A percentile compares a stretch with the other conserved stretches of the same genome.
These are phyloP conservation scores for Schizothorax lantsangensis DNA, from an alignment of 2,797 vertebrate genomes.

Conservation along the genomic window DNA sequence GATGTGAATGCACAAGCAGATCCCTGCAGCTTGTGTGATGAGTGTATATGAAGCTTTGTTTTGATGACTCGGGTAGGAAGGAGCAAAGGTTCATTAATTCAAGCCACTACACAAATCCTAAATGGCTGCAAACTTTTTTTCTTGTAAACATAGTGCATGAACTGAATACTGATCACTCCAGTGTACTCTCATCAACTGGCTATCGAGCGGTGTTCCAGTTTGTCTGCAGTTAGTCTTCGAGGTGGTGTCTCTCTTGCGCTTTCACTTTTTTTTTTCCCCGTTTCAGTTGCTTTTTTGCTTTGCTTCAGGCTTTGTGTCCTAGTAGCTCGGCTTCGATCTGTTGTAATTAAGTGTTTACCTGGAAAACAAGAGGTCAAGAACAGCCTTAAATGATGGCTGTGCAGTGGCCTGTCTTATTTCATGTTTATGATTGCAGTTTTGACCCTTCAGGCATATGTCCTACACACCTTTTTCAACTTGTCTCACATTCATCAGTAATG, in stretches of 20 bases:
- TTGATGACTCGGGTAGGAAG: background rate
- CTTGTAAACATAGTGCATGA: constrained; percentile 18
- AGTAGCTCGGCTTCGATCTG: constrained; percentile 28
- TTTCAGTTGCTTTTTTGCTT: constrained; percentile 53
- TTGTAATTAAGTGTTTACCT: constrained; percentile 52
- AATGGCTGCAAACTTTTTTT: background rate
- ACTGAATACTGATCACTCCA: constrained; percentile 41
- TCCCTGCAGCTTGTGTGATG: background rate
- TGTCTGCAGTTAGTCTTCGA: constrained; percentile 36
- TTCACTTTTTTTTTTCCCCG: background rate
- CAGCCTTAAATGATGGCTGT: constrained; percentile 3
- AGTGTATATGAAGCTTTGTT: background rate
- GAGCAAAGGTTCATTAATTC: background rate
- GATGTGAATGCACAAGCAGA: background rate
- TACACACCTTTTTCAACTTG: background rate
- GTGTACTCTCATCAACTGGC: constrained; percentile 43
- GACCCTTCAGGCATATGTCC: background rate
- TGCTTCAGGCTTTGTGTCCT: constrained; percentile 59
- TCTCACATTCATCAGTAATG: background rate
- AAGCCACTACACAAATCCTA: background rate
- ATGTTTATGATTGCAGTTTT: constrained; percentile 20
- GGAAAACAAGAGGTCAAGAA: constrained; percentile 20
- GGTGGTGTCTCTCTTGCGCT: background rate
- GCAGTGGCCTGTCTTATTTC: constrained; percentile 19
- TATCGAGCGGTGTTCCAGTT: constrained; percentile 33